Evolutionary conservation across 2,888 invertebrate species (phyloP), one percentile per base, ranked within the genome.

Genomic region (Mesorhabditis spiculigera): DNA sequence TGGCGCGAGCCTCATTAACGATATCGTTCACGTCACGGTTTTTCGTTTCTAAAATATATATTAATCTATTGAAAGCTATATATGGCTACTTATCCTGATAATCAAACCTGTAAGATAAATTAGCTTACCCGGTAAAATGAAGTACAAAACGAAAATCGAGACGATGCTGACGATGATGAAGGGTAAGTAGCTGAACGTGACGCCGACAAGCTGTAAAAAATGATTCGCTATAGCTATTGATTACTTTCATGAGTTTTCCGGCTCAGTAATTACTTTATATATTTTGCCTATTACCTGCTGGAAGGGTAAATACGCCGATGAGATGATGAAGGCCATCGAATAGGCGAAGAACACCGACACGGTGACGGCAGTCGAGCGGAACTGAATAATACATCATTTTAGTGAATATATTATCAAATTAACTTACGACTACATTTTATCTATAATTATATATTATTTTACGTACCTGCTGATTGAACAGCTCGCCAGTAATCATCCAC

Each of bases 181-280:
- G 0, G 88, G 88, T 8, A 87, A 73, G 76, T 87, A 88, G 63
- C 86, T 86, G 72, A 82, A 85, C 13, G 85, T 76, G 13, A 78
- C 78, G 5, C 85, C 85, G 13, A 85, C 85, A 16, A 82, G 67
- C 82, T 83, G 68, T 66, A 81, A 73, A 68, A 62, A 28, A 66
- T 43, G 8, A 64, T 45, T 63, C 10, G 16, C 43, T 28, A 61
- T 65, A 71, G 4, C 13, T 13, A 16, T 0, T 65, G 45, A 65
- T 43, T 41, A 44, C 13, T 62, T n/a, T 16, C 16, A 41, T n/a
- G 41, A 68, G 64, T 63, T 10, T 58, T 5, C 41, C 6, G 43
- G 44, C 63, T 58, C 45, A n/a, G 5, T 28, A 28, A 28, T 28
- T 28, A 28, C 28, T 28, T 28, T 28, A 28, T 28, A 28, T 28